A percentile compares a stretch with the other conserved stretches of the same genome.
Evolutionary conservation across 1,140 invertebrate species (phyloP).

Genomic region (Rhizoglyphus robini): DNA sequence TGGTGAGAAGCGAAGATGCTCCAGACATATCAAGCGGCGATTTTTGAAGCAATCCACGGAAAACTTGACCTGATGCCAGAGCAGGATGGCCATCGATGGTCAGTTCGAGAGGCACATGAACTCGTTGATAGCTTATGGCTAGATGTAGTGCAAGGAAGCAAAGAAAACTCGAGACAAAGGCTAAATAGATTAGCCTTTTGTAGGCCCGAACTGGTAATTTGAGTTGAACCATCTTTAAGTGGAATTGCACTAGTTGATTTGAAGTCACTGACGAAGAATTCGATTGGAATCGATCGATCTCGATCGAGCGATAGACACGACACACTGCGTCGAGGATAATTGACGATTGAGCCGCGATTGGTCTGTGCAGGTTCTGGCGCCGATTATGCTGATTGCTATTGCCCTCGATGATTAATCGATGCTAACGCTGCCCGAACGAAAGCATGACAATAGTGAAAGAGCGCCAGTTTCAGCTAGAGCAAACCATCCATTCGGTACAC

Average conservation of each 20-base stretch:
- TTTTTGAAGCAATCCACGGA: conserved; percentile 31
- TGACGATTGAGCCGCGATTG: neutral
- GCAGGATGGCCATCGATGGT: conserved; percentile 24
- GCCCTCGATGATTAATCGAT: neutral
- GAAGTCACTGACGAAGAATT: neutral
- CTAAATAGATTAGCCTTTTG: conserved; percentile 27
- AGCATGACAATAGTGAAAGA: too few relatives aligned
- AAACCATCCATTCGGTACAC: neutral
- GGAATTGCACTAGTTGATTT: neutral
- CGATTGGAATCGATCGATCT: neutral
- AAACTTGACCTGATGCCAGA: conserved; percentile 14
- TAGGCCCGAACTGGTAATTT: conserved; percentile 25
- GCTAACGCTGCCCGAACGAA: neutral
- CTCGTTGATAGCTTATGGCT: conserved; percentile 17
- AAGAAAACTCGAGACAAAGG: conserved; percentile 31
- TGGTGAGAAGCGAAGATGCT: neutral
- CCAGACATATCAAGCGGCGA: conserved; percentile 1
- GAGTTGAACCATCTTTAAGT: conserved; percentile 21
- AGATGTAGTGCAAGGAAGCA: conserved; percentile 32
- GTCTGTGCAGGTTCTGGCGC: neutral
- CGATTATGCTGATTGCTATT: neutral
- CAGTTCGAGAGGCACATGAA: neutral
- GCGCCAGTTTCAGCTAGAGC: too few relatives aligned
- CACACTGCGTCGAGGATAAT: too few relatives aligned
- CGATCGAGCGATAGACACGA: too few relatives aligned